A percentile compares a stretch with the other conserved stretches of the same genome.
phyloP scores from a whole-genome alignment of 2,113 vertebrate species.

The Cynocephalus volans region DNA sequence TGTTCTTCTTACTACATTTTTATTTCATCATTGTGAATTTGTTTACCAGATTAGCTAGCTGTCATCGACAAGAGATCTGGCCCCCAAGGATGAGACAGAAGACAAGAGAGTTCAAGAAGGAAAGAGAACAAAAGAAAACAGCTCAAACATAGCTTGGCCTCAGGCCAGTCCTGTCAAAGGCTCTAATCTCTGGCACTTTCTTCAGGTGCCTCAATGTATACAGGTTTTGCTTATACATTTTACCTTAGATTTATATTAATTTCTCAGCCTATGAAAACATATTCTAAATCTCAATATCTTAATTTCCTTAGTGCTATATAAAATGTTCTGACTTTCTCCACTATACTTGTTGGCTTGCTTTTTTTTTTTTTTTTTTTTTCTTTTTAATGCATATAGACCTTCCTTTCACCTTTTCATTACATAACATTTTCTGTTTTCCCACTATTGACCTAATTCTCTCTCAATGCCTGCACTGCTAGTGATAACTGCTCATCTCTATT shows the following conservation, averaged over 20 bases:
- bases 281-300: constrained; percentile 41
- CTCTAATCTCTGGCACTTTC: background rate
- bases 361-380: background rate
- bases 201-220: background rate
- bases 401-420: constrained; percentile 62
- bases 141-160: background rate
- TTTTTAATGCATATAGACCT: constrained; percentile 16
- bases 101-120: constrained; percentile 42
- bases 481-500: constrained; percentile 8
- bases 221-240: background rate
- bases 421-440: background rate
- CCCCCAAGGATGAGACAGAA: background rate
- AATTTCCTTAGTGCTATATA: constrained; percentile 36
- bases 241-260: constrained; percentile 46
- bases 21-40: constrained; percentile 49
- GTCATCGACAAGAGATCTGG: background rate
- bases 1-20: constrained; percentile 42
- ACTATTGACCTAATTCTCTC: background rate
- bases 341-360: background rate
- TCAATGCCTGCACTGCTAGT: background rate
- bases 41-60: constrained; percentile 51
- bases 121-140: constrained; percentile 31
- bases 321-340: constrained; percentile 44
- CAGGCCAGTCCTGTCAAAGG: background rate
- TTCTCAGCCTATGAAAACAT: background rate